Evolutionary conservation across 2,797 vertebrate genomes (phyloP).

Genomic region (Anas bernieri): DNA sequence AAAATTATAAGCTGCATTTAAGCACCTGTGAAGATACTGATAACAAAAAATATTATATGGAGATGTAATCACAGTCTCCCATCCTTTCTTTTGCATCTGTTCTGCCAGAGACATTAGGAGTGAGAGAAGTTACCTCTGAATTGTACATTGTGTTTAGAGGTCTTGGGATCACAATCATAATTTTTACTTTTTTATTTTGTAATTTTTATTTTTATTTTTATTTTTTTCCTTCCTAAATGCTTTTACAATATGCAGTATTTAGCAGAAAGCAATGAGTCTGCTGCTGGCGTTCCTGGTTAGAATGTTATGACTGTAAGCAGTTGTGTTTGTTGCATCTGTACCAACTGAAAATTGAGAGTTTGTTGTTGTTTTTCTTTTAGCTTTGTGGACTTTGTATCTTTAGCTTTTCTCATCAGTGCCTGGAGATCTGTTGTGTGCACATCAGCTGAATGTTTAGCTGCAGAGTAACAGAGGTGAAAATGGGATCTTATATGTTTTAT

Average conservation of each 20-base stretch:
- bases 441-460: neutral
- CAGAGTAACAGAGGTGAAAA: neutral
- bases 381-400: neutral
- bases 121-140: neutral
- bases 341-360: neutral
- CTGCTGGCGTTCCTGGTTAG: neutral
- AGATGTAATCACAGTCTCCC: neutral
- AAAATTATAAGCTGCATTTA: neutral
- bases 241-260: neutral
- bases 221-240: neutral
- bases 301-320: neutral
- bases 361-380: neutral
- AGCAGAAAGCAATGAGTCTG: neutral
- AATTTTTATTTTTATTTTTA: neutral
- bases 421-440: neutral
- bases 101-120: neutral
- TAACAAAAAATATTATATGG: neutral
- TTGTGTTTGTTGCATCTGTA: neutral
- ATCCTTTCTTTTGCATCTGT: neutral
- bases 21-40: neutral
- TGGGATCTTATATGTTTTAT: neutral
- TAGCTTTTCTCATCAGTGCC: neutral
- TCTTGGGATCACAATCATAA: neutral
- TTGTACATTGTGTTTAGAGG: neutral
- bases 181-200: neutral